phyloP scores from a whole-genome alignment of 2,797 vertebrate genomes.

The Gobio occitaniae region DNA sequence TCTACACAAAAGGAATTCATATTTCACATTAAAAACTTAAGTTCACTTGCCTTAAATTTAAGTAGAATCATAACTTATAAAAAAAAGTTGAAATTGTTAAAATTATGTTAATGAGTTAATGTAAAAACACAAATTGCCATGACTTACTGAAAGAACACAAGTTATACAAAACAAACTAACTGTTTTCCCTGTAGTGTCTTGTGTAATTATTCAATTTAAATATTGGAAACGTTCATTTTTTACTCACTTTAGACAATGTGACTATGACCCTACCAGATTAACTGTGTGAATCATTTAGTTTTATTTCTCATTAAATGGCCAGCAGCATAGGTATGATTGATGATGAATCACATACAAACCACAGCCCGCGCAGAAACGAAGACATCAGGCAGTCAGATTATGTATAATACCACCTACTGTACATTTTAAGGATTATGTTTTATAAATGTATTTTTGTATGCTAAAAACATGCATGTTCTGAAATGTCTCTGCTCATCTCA shows the following conservation, averaged over 20 bases:
- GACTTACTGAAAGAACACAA: no score
- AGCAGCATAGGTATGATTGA: constrained; percentile 8
- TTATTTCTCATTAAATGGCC: neutral
- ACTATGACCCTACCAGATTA: neutral
- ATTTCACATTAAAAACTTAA: no score
- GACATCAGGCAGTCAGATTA: constrained; percentile 1
- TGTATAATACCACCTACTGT: neutral
- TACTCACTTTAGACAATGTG: neutral
- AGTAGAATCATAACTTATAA: no score
- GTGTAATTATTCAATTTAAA: neutral
- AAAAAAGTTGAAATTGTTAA: no score
- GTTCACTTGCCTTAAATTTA: no score
- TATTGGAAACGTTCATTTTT: neutral
- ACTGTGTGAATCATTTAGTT: neutral
- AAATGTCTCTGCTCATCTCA: neutral
- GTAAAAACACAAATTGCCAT: no score
- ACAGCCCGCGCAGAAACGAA: neutral
- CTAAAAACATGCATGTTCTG: neutral
- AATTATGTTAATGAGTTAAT: no score
- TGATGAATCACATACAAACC: neutral
- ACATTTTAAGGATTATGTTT: constrained; percentile 5
- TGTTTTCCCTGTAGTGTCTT: neutral
- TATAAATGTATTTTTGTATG: neutral
- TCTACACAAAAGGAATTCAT: no score
- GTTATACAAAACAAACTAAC: no score